A percentile compares a stretch with the other conserved stretches of the same genome.
phyloP scores from a whole-genome alignment of 2,888 invertebrate species.

The Eupithecia tripunctaria region DNA sequence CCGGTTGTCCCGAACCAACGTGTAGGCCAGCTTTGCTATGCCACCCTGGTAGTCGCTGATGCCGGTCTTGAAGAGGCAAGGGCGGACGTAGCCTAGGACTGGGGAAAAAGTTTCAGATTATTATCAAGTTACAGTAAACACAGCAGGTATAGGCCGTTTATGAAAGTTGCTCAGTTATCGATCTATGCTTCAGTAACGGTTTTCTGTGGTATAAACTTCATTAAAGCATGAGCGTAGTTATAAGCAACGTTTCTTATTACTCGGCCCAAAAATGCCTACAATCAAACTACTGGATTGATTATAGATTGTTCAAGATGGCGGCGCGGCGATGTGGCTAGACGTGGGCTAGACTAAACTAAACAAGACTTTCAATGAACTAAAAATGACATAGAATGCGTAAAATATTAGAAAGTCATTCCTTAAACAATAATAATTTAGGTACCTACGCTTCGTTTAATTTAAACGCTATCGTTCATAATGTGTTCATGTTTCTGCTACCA shows the following conservation, averaged over 20 bases:
- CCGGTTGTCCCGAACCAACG: conserved; percentile 70
- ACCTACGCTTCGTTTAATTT: not conserved
- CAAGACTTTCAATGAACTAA: not conserved
- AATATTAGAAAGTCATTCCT: not conserved
- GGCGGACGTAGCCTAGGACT: conserved; percentile 73
- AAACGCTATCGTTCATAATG: too few relatives aligned
- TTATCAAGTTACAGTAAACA: not conserved
- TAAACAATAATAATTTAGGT: not conserved
- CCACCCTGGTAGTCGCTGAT: conserved; percentile 70
- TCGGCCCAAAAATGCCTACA: not conserved
- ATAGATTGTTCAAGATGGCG: not conserved
- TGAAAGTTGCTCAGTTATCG: not conserved
- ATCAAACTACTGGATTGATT: not conserved
- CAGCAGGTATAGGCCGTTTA: not conserved
- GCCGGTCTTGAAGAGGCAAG: conserved; percentile 67
- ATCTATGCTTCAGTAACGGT: not conserved
- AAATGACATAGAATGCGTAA: not conserved
- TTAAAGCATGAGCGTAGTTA: not conserved
- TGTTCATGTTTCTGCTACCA: too few relatives aligned
- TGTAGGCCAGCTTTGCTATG: conserved; percentile 74
- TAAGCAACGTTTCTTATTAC: not conserved
- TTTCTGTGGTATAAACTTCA: not conserved
- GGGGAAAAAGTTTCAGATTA: conserved; percentile 27
- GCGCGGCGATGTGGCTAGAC: not conserved
- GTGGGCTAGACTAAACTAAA: too few relatives aligned